Evolutionary conservation across 2,113 vertebrate species (phyloP).

Genomic region (Zosterops lateralis): DNA sequence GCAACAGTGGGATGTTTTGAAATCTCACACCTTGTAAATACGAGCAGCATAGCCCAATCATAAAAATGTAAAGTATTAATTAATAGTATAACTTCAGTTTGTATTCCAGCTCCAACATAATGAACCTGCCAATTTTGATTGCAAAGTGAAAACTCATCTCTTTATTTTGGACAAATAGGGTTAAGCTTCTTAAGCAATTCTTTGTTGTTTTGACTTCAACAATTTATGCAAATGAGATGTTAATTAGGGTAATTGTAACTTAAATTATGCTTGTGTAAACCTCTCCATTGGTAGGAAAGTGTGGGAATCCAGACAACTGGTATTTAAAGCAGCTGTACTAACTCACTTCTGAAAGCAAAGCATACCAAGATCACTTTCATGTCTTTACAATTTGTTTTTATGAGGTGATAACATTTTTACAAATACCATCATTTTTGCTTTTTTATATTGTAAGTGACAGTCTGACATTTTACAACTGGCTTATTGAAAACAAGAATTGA

Average conservation of each 20-base stretch:
- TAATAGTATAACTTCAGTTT: constrained; percentile 57
- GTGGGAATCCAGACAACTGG: constrained; percentile 92
- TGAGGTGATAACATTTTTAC: constrained; percentile 89
- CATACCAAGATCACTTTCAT: constrained; percentile 84
- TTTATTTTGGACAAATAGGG: constrained; percentile 83
- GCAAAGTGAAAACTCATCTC: constrained; percentile 71
- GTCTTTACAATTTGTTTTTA: constrained; percentile 88
- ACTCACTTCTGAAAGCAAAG: constrained; percentile 84
- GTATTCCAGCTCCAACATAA: constrained; percentile 41
- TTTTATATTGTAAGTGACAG: constrained; percentile 88
- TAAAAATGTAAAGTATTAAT: constrained; percentile 61
- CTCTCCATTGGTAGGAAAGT: constrained; percentile 89
- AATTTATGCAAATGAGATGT: constrained; percentile 99
- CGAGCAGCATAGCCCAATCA: neutral
- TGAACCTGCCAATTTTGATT: constrained; percentile 72
- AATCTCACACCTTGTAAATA: neutral
- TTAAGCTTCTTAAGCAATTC: constrained; percentile 87
- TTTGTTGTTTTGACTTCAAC: constrained; percentile 93
- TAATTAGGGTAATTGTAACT: constrained; percentile 93
- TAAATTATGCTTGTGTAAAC: constrained; percentile 91
- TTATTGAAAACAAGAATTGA: constrained; percentile 85
- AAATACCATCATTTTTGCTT: constrained; percentile 88
- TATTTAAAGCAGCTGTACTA: constrained; percentile 84
- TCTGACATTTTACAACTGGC: constrained; percentile 88
- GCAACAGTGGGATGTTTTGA: neutral